Conservation (phyloP, 2,113 vertebrate genomes). For the Ahaetulla prasina region DNA sequence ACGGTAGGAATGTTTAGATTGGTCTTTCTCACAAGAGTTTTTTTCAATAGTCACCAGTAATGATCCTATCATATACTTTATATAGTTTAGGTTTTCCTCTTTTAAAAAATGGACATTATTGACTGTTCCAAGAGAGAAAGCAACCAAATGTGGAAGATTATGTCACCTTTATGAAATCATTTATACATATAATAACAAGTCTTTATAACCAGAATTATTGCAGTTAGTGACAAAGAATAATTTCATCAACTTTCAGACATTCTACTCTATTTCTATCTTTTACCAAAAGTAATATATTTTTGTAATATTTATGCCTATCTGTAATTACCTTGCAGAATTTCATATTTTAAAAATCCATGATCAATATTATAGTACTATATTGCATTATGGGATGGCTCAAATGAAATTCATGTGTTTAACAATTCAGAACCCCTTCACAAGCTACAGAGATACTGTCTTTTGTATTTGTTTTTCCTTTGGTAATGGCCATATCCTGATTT, state of each 20-base stretch:
- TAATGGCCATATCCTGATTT: background rate
- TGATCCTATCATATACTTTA: background rate
- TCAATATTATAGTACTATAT: background rate
- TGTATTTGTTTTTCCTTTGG: background rate
- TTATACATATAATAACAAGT: background rate
- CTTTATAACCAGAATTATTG: background rate
- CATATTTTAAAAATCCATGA: background rate
- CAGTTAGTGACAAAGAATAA: background rate
- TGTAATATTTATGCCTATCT: background rate
- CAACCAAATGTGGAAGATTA: background rate
- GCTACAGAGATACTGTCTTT: background rate
- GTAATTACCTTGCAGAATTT: background rate
- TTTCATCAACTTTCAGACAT: background rate
- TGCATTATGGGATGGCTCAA: background rate
- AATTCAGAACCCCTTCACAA: background rate
- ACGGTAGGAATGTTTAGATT: constrained; percentile 10
- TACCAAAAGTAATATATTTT: background rate
- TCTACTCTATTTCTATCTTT: background rate
- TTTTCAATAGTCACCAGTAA: constrained; percentile 1
- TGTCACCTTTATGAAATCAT: background rate
- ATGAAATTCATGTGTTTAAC: background rate
- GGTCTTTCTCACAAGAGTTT: background rate
- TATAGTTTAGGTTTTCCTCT: background rate
- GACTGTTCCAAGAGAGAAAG: background rate
- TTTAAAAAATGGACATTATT: background rate